Base-by-base conservation (phyloP, 2,888 invertebrate genomes). In the Aphrophora alni region DNA sequence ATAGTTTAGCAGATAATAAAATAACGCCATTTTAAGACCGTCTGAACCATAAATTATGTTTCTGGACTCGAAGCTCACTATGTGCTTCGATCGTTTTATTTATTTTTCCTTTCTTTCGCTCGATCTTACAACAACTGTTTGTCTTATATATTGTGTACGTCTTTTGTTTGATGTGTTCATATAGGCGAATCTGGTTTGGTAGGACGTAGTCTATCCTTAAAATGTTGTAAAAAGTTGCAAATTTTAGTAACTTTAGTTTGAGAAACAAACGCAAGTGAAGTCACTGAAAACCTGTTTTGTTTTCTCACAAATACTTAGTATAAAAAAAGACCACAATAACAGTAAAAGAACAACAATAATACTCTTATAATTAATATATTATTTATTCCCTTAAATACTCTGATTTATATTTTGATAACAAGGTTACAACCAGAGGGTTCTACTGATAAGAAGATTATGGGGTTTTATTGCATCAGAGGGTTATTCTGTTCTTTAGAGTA, bases 11-110 rank as follows among this genome's bases (percentile, higher is more conserved):
- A 21, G 59, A 59, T 59, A 59, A 59, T 59, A 59, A 59, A 59
- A 59, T 59, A 59, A 59, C 59, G 59, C 59, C 59, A 59, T 59
- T 59, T 59, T 59, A 59, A 59, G 59, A 59, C 59, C 59, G 59
- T 59, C 59, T 59, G 59, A 59, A 59, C 59, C 59, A 59, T 59
- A 59, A 59, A 59, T 59, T 59, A 59, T 59, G 59, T 59, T 59
- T 44, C 44, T 59, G 59, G 59, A 21, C 59, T 59, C 59, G 59
- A 59, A 59, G 59, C 59, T 59, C 59, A 59, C 21, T 44, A 44
- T 44, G n/a, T n/a, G 14, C 44, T 17, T 2, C 7, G 44, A 44
- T 59, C 59, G 21, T 59, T 33, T 59, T 59, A 59, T 59, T 59
- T 59, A 59, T 59, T 59, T 59, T 59, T 59, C 59, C 14, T 59